Evolutionary conservation across 1,140 invertebrate species (phyloP), one percentile per base, ranked within the genome.

Genomic region (Thaumetopoea pityocampa): DNA sequence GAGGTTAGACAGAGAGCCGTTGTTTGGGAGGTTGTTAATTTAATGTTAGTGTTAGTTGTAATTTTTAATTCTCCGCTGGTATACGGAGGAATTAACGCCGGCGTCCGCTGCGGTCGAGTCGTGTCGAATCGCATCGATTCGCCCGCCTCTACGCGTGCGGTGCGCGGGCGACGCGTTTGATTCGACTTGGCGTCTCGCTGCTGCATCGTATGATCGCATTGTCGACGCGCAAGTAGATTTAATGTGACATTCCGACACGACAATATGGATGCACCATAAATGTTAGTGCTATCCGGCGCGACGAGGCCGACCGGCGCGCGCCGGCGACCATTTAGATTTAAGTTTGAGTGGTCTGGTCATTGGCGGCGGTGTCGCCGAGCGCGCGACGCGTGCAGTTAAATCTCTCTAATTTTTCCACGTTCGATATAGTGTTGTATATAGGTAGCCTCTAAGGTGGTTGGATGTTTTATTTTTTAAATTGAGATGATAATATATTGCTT

Each of bases 11-110:
- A 59, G 36, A 58, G 62, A 58, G 46, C 46, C 44, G 76, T 74
- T 80, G 67, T 79, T 80, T 70, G 73, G 41, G 48, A 67, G 73
- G 70, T 80, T 80, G 78, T 77, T 79, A 72, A 71, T 67, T 52
- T 67, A 76, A 65, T 67, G 46, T 64, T 76, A 69, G 55, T 61
- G 22, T 56, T 67, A 63, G 57, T 66, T 58, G 59, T 59, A 63
- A 51, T 35, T 56, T 46, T 56, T 61, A 36, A 67, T 66, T 58
- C 65, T 68, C 60, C 53, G 47, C 27, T 71, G 63, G 53, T 35
- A 29, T 65, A 58, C 35, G 42, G 24, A 38, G 36, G 43, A 40
- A 45, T 23, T 51, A 40, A n/a, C n/a, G n/a, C n/a, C n/a, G n/a
- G n/a, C n/a, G n/a, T n/a, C n/a, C n/a, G n/a, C n/a, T n/a, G n/a